Base-by-base conservation (phyloP, 2,888 invertebrate genomes). In the Entomobrya multifasciata region DNA sequence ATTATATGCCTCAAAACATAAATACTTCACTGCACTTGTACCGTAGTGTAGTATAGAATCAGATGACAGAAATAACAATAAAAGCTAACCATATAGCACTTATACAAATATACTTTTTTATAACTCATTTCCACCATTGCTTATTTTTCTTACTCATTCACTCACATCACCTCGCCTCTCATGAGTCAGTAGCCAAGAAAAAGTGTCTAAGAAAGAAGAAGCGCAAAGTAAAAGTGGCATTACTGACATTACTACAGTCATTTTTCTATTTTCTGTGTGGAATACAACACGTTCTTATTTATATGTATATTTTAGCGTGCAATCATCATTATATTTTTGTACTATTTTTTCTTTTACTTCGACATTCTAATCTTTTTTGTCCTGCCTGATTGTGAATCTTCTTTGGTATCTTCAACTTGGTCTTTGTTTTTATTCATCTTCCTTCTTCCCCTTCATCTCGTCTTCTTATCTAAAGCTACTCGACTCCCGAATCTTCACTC, bases 401-500 rank as follows among this genome's bases (percentile, higher is more conserved):
- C 67, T 67, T n/a, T 67, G 67, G 44, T 67, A 67, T 67, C 44
- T n/a, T n/a, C n/a, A n/a, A 20, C 67, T 41, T n/a, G 25, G 67
- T 65, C 62, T 74, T 60, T 36, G 17, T 44, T 62, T 57, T 70
- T 62, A 13, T 17, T 47, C 13, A 60, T 79, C 30, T 44, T 77
- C 85, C 67, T 44, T 27, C 65, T 70, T 65, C 41, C 49, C 30
- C 49, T 77, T 81, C 47, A 57, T 74, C 86, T 76, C n/a, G n/a
- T n/a, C 30, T 25, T 17, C 77, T 86, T 86, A 76, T 76, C 80
- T 60, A 60, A 80, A 86, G 86, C 77, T 81, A 76, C 86, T 86
- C 79, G 55, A 86, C 86, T 86, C 77, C 60, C 80, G 80, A 80
- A 81, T 86, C 86, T 80, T 77, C n/a, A n/a, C n/a, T n/a, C n/a